Conservation (phyloP, 2,113 vertebrate species). For the Phocoena phocoena region DNA sequence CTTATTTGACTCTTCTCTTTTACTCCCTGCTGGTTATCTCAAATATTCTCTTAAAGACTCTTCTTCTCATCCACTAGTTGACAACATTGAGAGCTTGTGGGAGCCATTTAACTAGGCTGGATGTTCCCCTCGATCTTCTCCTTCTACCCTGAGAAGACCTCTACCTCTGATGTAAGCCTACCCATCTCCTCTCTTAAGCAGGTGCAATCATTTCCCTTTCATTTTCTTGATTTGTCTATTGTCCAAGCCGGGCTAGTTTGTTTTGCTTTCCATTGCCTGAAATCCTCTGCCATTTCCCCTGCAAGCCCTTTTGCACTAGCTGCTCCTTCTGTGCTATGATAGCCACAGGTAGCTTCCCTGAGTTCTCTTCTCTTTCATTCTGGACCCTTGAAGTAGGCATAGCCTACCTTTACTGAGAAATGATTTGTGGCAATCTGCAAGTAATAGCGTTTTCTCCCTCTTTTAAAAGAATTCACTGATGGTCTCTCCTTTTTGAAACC, state of each 20-base stretch:
- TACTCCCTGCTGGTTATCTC: neutral
- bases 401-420: constrained; percentile 23
- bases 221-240: neutral
- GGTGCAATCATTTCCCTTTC: neutral
- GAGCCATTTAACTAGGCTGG: neutral
- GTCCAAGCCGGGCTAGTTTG: neutral
- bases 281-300: neutral
- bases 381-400: neutral
- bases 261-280: neutral
- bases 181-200: neutral
- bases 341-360: neutral
- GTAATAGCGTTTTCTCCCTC: neutral
- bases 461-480: neutral
- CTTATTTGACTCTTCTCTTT: neutral
- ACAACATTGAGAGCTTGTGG: neutral
- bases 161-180: neutral
- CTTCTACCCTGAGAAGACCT: neutral
- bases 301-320: neutral
- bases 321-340: neutral
- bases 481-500: neutral
- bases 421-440: neutral
- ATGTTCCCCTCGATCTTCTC: fast-evolving
- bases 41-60: neutral
- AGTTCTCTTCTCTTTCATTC: neutral
- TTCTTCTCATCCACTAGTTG: neutral